Percentiles rank a stretch among this genome's conserved stretches.
phyloP scores from a whole-genome alignment of 2,113 vertebrate genomes.

The Aegithalos caudatus region DNA sequence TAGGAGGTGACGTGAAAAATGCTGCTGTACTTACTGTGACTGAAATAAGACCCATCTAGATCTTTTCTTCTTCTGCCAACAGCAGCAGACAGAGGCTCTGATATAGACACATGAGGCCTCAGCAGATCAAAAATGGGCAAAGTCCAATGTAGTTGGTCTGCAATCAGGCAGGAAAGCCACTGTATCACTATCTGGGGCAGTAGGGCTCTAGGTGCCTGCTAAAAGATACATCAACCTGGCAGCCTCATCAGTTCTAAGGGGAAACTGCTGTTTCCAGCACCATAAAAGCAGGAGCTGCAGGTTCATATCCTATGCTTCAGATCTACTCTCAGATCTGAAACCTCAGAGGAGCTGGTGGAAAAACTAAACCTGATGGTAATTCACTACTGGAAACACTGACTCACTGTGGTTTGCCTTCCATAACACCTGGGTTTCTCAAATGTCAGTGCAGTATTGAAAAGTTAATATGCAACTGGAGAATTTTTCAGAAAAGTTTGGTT shows the following conservation, averaged over 20 bases:
- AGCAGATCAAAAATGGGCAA: not conserved
- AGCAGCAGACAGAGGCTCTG: not conserved
- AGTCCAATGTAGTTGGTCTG: not conserved
- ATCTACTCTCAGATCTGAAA: not conserved
- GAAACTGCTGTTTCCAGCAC: not conserved
- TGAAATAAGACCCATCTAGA: not conserved
- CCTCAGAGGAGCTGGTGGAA: not conserved
- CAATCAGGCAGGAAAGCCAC: not conserved
- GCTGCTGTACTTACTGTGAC: not conserved
- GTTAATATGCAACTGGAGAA: not conserved
- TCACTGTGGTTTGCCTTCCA: not conserved
- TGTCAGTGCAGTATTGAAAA: not conserved
- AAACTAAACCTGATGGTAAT: not conserved
- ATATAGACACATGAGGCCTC: not conserved
- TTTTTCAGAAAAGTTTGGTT: not conserved
- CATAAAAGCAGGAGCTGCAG: not conserved
- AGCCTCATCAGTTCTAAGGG: not conserved
- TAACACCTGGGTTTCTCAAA: not conserved
- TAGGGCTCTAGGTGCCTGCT: not conserved
- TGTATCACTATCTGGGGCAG: fast-evolving
- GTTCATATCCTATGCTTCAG: not conserved
- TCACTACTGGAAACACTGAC: not conserved
- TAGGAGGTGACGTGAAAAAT: not conserved
- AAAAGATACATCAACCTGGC: not conserved
- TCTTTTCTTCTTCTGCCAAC: not conserved